A percentile compares a stretch with the other conserved stretches of the same genome.
Conservation (phyloP, 2,797 vertebrate genomes). For the Xenops minutus region DNA sequence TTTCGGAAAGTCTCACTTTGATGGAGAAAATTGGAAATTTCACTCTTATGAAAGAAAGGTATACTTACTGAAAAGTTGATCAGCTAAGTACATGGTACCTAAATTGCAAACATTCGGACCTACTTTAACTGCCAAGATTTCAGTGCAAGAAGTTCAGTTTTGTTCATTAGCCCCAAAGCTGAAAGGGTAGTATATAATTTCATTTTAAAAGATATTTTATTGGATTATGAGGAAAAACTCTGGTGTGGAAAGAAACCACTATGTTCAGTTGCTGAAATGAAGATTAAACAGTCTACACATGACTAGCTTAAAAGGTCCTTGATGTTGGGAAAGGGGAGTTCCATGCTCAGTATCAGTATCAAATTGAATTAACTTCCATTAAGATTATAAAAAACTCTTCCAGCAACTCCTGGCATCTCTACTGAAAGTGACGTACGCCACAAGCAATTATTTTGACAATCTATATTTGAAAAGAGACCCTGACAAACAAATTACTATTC, state of each 20-base stretch:
- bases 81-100: not conserved
- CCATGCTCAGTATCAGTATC: not conserved
- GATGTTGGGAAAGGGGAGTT: not conserved
- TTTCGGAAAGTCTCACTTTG: not conserved
- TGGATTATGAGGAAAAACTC: not conserved
- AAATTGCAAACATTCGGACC: not conserved
- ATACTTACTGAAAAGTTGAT: not conserved
- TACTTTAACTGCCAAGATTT: not conserved
- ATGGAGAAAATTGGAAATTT: not conserved
- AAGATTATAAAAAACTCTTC: not conserved
- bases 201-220: not conserved
- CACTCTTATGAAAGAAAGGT: not conserved
- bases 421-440: not conserved
- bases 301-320: not conserved
- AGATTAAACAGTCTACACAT: not conserved
- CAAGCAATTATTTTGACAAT: not conserved
- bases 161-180: not conserved
- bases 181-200: not conserved
- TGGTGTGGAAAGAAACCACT: not conserved
- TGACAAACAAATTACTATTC: not conserved
- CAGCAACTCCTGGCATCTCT: not conserved
- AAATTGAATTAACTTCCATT: not conserved
- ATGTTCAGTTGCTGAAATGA: not conserved
- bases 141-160: not conserved
- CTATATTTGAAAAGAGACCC: not conserved